phyloP scores from a whole-genome alignment of 2,888 invertebrate species.

The Diabrotica balteata region DNA sequence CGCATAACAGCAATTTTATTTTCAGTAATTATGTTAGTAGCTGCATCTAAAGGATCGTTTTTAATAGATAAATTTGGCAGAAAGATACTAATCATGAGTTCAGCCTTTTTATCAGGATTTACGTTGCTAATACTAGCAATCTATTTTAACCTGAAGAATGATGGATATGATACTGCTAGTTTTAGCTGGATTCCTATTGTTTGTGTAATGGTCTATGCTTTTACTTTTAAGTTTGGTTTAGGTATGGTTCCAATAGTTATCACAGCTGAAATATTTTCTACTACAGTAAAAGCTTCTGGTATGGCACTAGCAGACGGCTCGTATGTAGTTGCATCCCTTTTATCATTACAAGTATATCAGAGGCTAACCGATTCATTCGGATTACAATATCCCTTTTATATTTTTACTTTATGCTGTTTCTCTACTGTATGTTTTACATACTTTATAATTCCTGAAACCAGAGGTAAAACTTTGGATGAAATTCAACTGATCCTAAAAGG shows the following conservation, averaged over 20 bases:
- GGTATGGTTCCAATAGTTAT: conserved; percentile 58
- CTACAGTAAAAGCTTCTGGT: conserved; percentile 58
- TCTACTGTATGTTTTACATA: conserved; percentile 52
- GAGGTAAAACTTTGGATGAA: conserved; percentile 57
- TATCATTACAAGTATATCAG: conserved; percentile 55
- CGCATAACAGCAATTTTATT: conserved; percentile 55
- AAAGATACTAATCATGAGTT: conserved; percentile 52
- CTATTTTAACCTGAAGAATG: conserved; percentile 54
- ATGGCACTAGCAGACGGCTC: conserved; percentile 57
- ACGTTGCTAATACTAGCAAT: conserved; percentile 52
- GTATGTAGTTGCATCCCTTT: conserved; percentile 53
- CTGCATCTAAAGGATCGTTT: conserved; percentile 52
- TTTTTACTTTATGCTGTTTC: conserved; percentile 53
- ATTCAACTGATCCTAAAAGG: conserved; percentile 57
- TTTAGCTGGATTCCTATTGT: conserved; percentile 51
- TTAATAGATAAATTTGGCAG: conserved; percentile 56
- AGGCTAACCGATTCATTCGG: conserved; percentile 47
- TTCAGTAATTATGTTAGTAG: conserved; percentile 54
- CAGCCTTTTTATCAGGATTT: conserved; percentile 53
- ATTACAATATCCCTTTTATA: conserved; percentile 55
- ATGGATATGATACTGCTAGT: conserved; percentile 44
- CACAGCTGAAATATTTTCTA: conserved; percentile 58
- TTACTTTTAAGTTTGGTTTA: conserved; percentile 55
- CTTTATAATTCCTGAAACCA: conserved; percentile 55
- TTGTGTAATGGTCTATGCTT: conserved; percentile 46